phyloP scores from a whole-genome alignment of 2,888 invertebrate genomes.

The Coecobrya sp. region DNA sequence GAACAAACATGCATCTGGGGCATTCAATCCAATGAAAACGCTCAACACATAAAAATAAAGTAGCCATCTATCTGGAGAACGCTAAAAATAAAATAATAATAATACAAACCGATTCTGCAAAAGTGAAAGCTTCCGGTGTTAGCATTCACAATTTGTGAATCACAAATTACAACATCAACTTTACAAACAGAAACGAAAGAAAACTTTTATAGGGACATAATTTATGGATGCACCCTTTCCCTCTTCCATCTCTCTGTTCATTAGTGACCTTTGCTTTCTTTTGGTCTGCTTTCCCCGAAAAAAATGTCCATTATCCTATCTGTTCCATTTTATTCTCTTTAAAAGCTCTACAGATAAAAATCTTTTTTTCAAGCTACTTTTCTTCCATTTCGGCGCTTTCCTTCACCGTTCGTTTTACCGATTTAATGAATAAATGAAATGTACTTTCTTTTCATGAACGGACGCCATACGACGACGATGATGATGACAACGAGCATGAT shows the following conservation, averaged over 20 bases:
- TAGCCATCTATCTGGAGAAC: not conserved
- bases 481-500: not conserved
- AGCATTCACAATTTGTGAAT: not conserved
- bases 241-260: not conserved
- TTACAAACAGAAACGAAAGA: not conserved
- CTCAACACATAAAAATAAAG: not conserved
- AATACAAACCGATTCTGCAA: not conserved
- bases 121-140: not conserved
- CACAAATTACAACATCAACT: not conserved
- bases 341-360: constrained; percentile 31
- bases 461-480: not conserved
- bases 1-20: not conserved
- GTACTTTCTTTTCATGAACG: constrained; percentile 9
- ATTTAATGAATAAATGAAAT: constrained; percentile 49
- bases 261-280: constrained; percentile 30
- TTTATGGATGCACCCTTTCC: constrained; percentile 13
- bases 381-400: not conserved
- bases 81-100: not conserved
- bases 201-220: not conserved
- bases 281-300: not conserved
- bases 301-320: not conserved
- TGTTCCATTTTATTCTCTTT: not conserved
- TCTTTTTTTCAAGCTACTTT: not conserved
- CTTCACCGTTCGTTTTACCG: not conserved
- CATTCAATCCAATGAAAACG: too few relatives aligned